Evolutionary conservation across 2,888 invertebrate species (phyloP), one percentile per base, ranked within the genome.

Genomic region (Drosophila longiperda): DNA sequence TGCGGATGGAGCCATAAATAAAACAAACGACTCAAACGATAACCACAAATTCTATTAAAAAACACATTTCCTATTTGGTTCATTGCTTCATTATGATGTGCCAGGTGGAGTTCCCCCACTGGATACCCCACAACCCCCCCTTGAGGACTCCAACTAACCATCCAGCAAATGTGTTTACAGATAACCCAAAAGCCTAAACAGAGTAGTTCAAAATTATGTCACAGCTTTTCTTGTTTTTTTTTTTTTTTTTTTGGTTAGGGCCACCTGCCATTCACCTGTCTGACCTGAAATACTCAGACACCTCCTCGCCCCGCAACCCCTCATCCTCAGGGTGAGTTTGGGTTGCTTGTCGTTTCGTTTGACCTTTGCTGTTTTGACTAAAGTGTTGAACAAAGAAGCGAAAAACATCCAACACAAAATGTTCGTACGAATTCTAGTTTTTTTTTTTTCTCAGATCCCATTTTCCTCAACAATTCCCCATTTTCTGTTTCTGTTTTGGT

Each of bases 21-120:
- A 82, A 82, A 80, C 75, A 77, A 82, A 82, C 80, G 77, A 82
- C 77, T 71, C 38, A 38, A 49, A 36, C 80, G 82, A 82, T 82
- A 82, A 77, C 82, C 82, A 69, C 77, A 80, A 82, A 82, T 82
- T 82, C 80, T 77, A 82, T 82, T 82, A 80, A 80, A 82, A 82
- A 80, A 50, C 80, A 68, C 78, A 75, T 71, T 78, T 68, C 61
- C 54, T 70, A 74, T 52, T 60, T 55, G 65, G 33, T 59, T 75
- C 82, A 82, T 78, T 78, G 78, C 76, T 83, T 78, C 72, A 83
- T 82, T 80, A 78, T 80, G 81, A 78, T 75, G 78, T 78, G 80
- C 52, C 69, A 75, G 71, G 50, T 72, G 58, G 40, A 34, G 11
- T 38, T n/a, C 23, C 38, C 8, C n/a, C 34, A 11, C n/a, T 36